Conservation (phyloP, 2,797 vertebrate genomes). For the Hylomyscus alleni region DNA sequence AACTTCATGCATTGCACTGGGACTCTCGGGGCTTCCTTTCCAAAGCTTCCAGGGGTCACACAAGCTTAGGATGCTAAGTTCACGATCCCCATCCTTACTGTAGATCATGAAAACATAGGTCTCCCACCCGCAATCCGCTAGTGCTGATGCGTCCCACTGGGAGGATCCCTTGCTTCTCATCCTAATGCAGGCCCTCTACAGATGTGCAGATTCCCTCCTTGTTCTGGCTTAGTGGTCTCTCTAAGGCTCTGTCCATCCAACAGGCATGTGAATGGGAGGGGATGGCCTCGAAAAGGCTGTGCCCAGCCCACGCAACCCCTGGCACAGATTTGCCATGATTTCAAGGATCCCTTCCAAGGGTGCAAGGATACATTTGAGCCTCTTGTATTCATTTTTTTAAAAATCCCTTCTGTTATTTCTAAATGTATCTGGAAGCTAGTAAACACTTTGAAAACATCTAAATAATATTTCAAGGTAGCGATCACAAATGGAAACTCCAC, state of each 20-base stretch:
- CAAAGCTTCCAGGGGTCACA: background rate
- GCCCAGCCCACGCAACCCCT: background rate
- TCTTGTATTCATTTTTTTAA: background rate
- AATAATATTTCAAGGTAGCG: constrained; percentile 45
- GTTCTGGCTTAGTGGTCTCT: background rate
- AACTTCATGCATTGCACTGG: accelerated
- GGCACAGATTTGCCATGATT: background rate
- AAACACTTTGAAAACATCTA: constrained; percentile 45
- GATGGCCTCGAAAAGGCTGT: background rate
- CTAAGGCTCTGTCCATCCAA: background rate
- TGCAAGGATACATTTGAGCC: background rate
- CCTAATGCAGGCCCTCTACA: constrained; percentile 25
- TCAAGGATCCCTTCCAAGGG: background rate
- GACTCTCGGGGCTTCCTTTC: background rate
- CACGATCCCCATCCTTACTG: no score
- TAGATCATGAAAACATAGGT: background rate
- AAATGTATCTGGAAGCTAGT: background rate
- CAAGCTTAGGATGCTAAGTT: background rate
- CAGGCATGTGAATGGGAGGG: background rate
- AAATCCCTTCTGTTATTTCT: background rate
- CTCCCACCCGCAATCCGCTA: no score
- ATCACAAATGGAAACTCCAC: constrained; percentile 61
- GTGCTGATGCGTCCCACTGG: background rate
- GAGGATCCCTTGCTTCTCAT: background rate
- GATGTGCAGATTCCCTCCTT: background rate